Base-by-base conservation (phyloP, 2,888 invertebrate species). In the Masnerella sp. region DNA sequence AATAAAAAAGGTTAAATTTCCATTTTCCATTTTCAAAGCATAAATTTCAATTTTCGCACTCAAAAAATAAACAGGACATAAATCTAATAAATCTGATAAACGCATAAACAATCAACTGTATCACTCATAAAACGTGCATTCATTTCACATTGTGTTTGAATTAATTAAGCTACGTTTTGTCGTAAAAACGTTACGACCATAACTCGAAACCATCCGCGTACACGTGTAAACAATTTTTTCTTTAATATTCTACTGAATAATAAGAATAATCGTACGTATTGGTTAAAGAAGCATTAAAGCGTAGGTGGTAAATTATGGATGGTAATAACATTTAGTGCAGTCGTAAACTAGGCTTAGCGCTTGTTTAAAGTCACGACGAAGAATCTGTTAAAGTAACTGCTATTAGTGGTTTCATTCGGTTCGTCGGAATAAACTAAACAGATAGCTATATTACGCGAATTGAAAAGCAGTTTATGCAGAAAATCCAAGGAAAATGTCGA, bases 321-420 rank as follows among this genome's bases (percentile, higher is more conserved):
- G 49, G 64, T 62, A 64, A 74, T 74, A 74, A 74, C 68, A 68
- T 74, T 68, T 64, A 69, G 69, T 54, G 45, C 42, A 58, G 69
- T 54, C 64, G 59, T 74, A 74, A 74, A 74, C 64, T 59, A 74
- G 69, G 59, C 74, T 69, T 69, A 59, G 65, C 74, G 64, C 74
- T 74, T 74, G 69, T 74, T 74, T 74, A 51, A 69, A 69, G 64
- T 74, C 68, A 56, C 61, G 51, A 59, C 58, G 54, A 72, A 61
- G 61, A 72, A 72, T 59, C 56, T 65, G 65, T 72, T 67, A 65
- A 67, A 61, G 61, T 61, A 67, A 59, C 54, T 42, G 61, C 71
- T 58, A 58, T 67, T 67, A 61, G 72, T 54, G 61, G 65, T 56
- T 72, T 65, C 42, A 61, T 72, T 72, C 38, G 52, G 59, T 72